Base-by-base conservation (phyloP, 2,888 invertebrate species). In the Leptopilina drosophilae region DNA sequence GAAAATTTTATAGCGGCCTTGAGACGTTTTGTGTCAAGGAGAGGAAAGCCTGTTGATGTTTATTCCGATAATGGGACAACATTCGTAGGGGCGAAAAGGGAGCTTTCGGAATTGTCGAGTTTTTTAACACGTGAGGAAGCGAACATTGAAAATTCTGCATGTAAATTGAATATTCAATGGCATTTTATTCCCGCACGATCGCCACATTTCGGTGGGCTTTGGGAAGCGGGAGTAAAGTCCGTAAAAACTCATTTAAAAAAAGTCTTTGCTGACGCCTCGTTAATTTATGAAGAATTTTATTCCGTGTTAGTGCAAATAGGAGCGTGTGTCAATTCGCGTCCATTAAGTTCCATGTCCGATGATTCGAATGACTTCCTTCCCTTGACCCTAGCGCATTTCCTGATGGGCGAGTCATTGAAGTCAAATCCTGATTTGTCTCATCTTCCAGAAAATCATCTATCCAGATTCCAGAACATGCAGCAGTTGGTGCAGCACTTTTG, bases 11-110 rank as follows among this genome's bases (percentile, higher is more conserved):
- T 85, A 5, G 85, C 78, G 0, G 79, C 82, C 4, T 59, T 85
- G 0, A 64, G 76, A 56, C 78, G 84, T 12, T 84, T 85, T 49
- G 59, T 79, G 2, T n/a, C 80, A n/a, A 33, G 83, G 64, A 56
- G 76, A 26, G 76, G 33, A 14, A 26, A 14, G 8, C 79, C 62
- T 53, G 77, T 12, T 65, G 33, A 69, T n/a, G 82, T 84, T 1
- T 79, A 81, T 62, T 82, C 81, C 6, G 82, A 85, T 53, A 82
- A 83, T 42, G 80, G 81, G 1, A 82, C 82, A 5, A 83, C 82
- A 59, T 85, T 85, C 40, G 81, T 82, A 4, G 84, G 81, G 8
- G 82, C 81, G 9, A 83, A 82, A 59, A 4, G 42, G 42, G 42
- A 42, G 7, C 42, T 42, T 42, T 42, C 42, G 42, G 42, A 42